Evolutionary conservation across 2,888 invertebrate species (phyloP).

Genomic region (Epinotia bilunana): DNA sequence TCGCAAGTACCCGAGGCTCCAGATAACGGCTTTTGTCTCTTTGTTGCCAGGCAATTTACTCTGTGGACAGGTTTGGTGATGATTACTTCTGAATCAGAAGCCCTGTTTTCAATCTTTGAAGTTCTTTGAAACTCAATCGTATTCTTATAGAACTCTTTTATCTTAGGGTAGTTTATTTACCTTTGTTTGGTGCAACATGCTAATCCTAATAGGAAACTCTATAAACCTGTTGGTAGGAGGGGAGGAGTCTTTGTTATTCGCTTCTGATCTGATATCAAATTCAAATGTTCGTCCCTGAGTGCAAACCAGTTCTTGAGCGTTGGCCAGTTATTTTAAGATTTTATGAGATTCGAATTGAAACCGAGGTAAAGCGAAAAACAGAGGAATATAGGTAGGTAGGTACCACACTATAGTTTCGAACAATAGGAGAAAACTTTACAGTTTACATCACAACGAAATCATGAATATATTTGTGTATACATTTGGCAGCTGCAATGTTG

Average conservation of each 20-base stretch:
- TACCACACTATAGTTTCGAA: slow-evolving; percentile 3
- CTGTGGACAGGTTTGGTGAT: neutral
- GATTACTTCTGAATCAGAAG: neutral
- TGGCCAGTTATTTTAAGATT: slow-evolving; percentile 36
- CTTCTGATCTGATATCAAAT: slow-evolving; percentile 1
- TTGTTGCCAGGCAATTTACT: slow-evolving; percentile 17
- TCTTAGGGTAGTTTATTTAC: neutral
- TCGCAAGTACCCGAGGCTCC: slow-evolving; percentile 4
- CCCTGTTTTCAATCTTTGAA: neutral
- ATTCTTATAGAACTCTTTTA: neutral
- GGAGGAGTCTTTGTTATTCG: slow-evolving; percentile 24
- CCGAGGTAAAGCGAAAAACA: slow-evolving; percentile 16
- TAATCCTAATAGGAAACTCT: neutral
- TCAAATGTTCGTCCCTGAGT: slow-evolving; percentile 17
- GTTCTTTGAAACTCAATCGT: neutral
- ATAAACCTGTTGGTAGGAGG: neutral
- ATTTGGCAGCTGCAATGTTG: slow-evolving; percentile 37
- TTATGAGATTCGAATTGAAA: slow-evolving; percentile 17
- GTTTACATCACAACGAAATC: slow-evolving; percentile 6
- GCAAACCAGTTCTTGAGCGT: slow-evolving; percentile 28
- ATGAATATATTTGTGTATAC: neutral
- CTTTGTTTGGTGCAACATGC: neutral
- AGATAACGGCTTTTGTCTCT: slow-evolving; percentile 28
- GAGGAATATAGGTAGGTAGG: neutral
- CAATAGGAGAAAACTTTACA: neutral